Evolutionary conservation across 2,797 vertebrate species (phyloP), one percentile per base, ranked within the genome.

Genomic region (Mergus octosetaceus): DNA sequence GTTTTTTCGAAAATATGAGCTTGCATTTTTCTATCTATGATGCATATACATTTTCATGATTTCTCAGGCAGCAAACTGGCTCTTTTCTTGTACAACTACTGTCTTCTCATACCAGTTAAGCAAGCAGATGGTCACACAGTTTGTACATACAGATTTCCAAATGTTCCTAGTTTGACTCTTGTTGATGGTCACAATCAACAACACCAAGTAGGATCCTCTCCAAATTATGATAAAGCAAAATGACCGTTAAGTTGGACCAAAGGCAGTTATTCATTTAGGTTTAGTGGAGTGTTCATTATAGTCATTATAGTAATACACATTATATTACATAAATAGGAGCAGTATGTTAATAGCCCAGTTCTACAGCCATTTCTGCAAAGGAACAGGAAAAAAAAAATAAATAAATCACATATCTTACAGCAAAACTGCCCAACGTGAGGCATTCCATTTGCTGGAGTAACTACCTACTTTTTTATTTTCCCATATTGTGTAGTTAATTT

Each of bases 81-180:
- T 92, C 45, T 89, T 89, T 92, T 85, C 75, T 95, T 54, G 9
- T 77, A 54, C 82, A 94, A 90, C 96, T 87, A 92, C 58, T 80
- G 49, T 74, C 84, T 93, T 87, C 65, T 94, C 69, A 20, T 77
- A 92, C 57, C 78, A 83, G 82, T 94, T 95, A 95, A 92, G 58
- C 75, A 95, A 95, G 89, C 94, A 96, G 86, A 95, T 95, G 92
- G 92, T 93, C 89, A 80, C 90, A 91, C 89, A 90, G 78, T 95
- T 92, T 91, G 75, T 80, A 87, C 81, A 89, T 78, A 89, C 75
- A 58, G 56, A 93, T 86, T 95, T 97, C 92, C 89, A 85, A 96
- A 95, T 93, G 87, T 91, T 95, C 92, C 65, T 65, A 61, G 61
- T 95, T 87, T 83, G 81, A 87, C 69, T 93, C 68, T 58, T 90